These are phyloP conservation scores for Felis chaus DNA, from an alignment of 2,113 vertebrate genomes.

Conservation along the genomic window DNA sequence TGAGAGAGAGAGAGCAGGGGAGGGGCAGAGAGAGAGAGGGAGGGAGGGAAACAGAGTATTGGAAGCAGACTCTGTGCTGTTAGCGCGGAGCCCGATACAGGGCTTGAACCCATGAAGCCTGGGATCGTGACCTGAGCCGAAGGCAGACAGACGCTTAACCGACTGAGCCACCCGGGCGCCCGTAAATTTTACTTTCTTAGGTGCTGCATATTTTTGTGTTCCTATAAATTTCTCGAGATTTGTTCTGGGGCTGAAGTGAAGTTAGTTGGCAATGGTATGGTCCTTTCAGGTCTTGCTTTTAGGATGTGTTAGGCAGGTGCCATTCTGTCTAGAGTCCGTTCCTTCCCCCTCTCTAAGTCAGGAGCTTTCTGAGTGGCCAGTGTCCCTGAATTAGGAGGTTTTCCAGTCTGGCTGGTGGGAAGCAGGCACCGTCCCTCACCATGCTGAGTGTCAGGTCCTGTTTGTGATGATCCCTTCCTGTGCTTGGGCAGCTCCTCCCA, in stretches of 20 bases:
- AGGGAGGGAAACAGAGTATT: neutral
- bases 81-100: neutral
- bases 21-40: neutral
- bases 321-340: neutral
- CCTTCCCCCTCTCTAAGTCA: neutral
- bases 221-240: neutral
- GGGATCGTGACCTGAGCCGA: neutral
- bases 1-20: neutral
- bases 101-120: neutral
- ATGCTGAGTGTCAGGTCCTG: neutral
- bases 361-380: neutral
- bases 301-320: neutral
- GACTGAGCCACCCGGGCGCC: neutral
- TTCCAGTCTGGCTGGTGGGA: neutral
- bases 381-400: neutral
- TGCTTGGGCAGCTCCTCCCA: rapidly evolving
- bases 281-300: neutral
- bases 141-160: neutral
- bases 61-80: neutral
- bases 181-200: neutral
- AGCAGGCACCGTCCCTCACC: rapidly evolving
- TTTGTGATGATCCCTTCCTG: neutral
- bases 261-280: neutral
- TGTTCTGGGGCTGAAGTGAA: neutral
- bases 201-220: neutral